Evolutionary conservation across 2,888 invertebrate genomes (phyloP), one percentile per base, ranked within the genome.

Genomic region (Stenodema calcarata): DNA sequence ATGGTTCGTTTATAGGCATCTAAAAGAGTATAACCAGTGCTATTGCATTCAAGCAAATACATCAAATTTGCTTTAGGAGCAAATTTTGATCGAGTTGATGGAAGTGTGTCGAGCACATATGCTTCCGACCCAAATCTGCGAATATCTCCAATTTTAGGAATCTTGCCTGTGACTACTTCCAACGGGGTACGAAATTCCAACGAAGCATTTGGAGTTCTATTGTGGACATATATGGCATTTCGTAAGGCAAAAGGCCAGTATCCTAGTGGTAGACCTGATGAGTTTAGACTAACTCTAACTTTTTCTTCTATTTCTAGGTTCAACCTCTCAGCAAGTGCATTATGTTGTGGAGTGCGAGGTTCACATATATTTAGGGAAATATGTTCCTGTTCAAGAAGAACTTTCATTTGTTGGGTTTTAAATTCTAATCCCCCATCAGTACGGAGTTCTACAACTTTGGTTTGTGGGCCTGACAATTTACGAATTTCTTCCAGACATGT

Each of bases 231-330:
- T 28, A 73, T 73, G 28, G 28, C 23, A 73, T 73, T 16, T 28
- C 28, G 14, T 23, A 73, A 23, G 23, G 73, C 73, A 73, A 23
- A 73, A 18, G 73, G 28, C 73, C 73, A 73, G 73, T 18, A 73
- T 14, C 23, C 14, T 27, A 14, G 16, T 27, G 73, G 73, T 27
- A 73, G 73, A 23, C 28, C 73, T 73, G 73, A 73, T 23, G 73
- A 73, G 23, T 18, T 73, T 14, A 73, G 23, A 27, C 23, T 18
- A 18, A 73, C 73, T 28, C 73, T 73, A 73, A 73, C 28, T 23
- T 73, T 73, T 73, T 73, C 27, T 73, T 73, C 73, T 18, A 73
- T 73, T 73, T 73, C 73, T 18, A 73, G 73, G 28, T 73, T 73
- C 16, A 73, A 23, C 23, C 73, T 3, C 12, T 73, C 73, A 73